phyloP scores from a whole-genome alignment of 2,113 vertebrate genomes.

The Hiodon tergisus region DNA sequence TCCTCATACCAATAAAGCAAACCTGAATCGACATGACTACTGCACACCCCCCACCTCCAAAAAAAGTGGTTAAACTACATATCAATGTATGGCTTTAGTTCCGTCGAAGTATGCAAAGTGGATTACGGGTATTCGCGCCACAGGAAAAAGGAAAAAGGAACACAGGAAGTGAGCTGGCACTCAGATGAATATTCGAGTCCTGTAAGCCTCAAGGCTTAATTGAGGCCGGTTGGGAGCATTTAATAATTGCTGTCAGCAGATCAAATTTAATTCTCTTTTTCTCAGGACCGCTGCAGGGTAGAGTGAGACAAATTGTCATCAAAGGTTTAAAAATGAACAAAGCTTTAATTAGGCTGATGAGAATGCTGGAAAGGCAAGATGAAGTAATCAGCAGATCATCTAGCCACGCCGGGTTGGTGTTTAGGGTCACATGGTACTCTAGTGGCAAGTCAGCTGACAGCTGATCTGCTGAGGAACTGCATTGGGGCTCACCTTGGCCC shows the following conservation, averaged over 20 bases:
- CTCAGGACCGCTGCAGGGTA: conserved; percentile 92
- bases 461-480: too few species aligned
- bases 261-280: conserved; percentile 99
- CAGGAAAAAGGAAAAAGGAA: conserved; percentile 31
- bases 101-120: conserved; percentile 18
- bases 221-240: conserved; percentile 97
- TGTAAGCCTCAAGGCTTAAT: conserved; percentile 87
- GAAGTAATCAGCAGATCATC: conserved; percentile 75
- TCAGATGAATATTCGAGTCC: conserved; percentile 71
- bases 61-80: conserved; percentile 30
- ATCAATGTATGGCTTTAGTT: conserved; percentile 4
- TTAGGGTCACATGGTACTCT: conserved; percentile 45
- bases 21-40: too few species aligned
- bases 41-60: background rate
- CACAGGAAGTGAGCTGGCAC: conserved; percentile 52
- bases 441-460: too few species aligned
- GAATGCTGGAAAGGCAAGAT: conserved; percentile 72
- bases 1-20: too few species aligned
- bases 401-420: conserved; percentile 60
- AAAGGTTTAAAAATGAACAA: conserved; percentile 94
- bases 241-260: conserved; percentile 99
- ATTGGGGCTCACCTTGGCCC: conserved; percentile 59
- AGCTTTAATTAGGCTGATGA: conserved; percentile 99
- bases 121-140: conserved; percentile 23
- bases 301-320: conserved; percentile 98